A percentile compares a stretch with the other conserved stretches of the same genome.
phyloP scores from a whole-genome alignment of 2,797 vertebrate species.

The Intellagama lesueurii region DNA sequence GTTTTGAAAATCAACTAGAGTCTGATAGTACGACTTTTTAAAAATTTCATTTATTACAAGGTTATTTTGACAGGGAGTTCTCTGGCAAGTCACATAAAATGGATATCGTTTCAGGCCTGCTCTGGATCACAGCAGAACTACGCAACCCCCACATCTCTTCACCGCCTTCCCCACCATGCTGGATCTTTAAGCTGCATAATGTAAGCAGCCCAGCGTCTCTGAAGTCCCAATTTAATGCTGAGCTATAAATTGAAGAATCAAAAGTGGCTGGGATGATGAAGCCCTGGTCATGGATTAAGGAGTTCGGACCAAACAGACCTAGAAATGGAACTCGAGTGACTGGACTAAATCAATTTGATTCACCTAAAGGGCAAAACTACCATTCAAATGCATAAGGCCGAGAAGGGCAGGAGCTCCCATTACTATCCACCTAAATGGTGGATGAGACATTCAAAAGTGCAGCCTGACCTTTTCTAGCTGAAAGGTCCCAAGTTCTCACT shows the following conservation, averaged over 20 bases:
- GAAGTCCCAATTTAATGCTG: constrained; percentile 70
- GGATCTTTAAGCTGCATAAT: constrained; percentile 64
- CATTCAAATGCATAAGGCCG: constrained; percentile 51
- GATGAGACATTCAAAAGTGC: constrained; percentile 48
- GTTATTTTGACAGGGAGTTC: constrained; percentile 44
- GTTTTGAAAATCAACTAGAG: constrained; percentile 20
- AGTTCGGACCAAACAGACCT: constrained; percentile 51
- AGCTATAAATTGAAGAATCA: constrained; percentile 67
- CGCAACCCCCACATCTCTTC: not conserved
- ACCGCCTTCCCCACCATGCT: constrained; percentile 2
- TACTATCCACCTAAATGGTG: constrained; percentile 30
- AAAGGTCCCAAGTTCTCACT: constrained; percentile 29
- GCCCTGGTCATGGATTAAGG: constrained; percentile 67
- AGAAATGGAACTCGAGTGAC: constrained; percentile 60
- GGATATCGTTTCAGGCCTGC: not conserved
- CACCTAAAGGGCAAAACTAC: constrained; percentile 58
- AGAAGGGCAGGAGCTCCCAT: constrained; percentile 44
- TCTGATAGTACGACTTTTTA: constrained; percentile 30
- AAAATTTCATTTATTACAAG: constrained; percentile 23
- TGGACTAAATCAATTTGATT: constrained; percentile 68
- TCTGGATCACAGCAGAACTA: constrained; percentile 30
- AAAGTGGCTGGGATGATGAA: constrained; percentile 61
- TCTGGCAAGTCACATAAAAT: constrained; percentile 4
- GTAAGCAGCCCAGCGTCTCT: constrained; percentile 59
- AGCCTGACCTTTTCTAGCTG: constrained; percentile 54